These are phyloP conservation scores for Eurystomus gularis DNA, from an alignment of 2,113 vertebrate genomes.

Conservation along the genomic window DNA sequence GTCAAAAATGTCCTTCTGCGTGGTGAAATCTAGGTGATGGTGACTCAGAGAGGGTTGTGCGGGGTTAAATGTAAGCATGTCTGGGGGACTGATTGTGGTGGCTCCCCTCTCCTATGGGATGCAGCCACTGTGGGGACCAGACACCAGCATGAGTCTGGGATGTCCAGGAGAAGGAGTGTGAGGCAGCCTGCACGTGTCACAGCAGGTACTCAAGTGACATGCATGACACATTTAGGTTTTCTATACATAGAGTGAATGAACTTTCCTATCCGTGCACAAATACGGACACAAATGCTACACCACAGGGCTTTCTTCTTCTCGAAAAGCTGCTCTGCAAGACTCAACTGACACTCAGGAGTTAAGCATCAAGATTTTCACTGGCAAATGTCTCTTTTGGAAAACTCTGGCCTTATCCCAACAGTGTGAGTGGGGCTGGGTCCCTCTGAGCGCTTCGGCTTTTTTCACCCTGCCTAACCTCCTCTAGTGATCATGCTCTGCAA, in stretches of 20 bases:
- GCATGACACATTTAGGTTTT: not conserved
- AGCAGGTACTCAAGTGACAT: not conserved
- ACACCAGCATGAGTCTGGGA: not conserved
- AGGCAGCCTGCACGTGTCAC: not conserved
- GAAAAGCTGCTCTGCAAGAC: not conserved
- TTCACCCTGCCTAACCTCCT: not conserved
- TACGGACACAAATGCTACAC: not conserved
- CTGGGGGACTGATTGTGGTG: not conserved
- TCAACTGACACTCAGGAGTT: not conserved
- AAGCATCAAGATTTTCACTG: not conserved
- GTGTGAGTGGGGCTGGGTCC: rapidly evolving
- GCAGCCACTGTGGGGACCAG: not conserved
- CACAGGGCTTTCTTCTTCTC: not conserved
- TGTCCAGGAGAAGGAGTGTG: not conserved
- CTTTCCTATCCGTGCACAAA: not conserved
- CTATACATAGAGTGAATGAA: not conserved
- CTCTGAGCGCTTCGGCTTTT: not conserved
- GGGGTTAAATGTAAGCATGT: not conserved
- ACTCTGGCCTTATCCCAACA: not conserved
- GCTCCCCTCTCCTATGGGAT: not conserved
- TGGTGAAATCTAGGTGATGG: not conserved
- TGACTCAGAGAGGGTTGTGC: not conserved
- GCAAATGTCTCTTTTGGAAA: not conserved
- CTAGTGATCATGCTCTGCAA: no score
- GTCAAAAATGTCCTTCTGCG: not conserved